Evolutionary conservation across 1,140 invertebrate genomes (phyloP).

Genomic region (Andrena cerasifolii): DNA sequence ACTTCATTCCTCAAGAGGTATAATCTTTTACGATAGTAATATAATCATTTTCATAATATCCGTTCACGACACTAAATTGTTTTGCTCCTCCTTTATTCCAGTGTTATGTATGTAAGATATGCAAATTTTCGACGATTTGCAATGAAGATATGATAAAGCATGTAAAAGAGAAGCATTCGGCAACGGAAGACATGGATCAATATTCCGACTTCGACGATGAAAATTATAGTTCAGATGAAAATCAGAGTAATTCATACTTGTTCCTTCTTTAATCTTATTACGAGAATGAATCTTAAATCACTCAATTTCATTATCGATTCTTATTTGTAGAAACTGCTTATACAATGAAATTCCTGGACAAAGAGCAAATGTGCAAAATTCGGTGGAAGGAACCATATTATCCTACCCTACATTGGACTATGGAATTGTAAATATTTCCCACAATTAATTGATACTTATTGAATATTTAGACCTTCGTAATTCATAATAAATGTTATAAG

Average conservation of each 20-base stretch:
- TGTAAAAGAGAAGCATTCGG: constrained; percentile 64
- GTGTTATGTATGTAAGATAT: constrained; percentile 75
- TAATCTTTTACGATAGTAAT: not conserved
- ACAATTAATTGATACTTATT: not conserved
- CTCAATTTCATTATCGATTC: not conserved
- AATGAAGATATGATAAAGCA: constrained; percentile 70
- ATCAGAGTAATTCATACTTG: constrained; percentile 12
- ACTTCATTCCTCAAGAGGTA: constrained; percentile 72
- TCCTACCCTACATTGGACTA: constrained; percentile 73
- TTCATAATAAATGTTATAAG: constrained; percentile 17
- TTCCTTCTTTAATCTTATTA: not conserved
- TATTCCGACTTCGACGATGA: constrained; percentile 59
- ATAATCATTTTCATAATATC: not conserved
- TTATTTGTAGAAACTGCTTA: constrained; percentile 41
- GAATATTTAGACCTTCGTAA: constrained; percentile 15
- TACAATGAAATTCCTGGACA: constrained; percentile 59
- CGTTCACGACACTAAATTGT: not conserved
- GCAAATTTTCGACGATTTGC: constrained; percentile 63
- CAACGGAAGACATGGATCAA: constrained; percentile 47
- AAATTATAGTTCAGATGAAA: constrained; percentile 46
- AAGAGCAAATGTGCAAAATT: constrained; percentile 13
- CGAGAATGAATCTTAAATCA: not conserved
- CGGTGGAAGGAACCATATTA: constrained; percentile 43
- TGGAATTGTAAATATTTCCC: constrained; percentile 76
- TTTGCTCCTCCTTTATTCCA: constrained; percentile 41